phyloP scores from a whole-genome alignment of 1,140 invertebrate genomes.

The Tetramorium simillimum region DNA sequence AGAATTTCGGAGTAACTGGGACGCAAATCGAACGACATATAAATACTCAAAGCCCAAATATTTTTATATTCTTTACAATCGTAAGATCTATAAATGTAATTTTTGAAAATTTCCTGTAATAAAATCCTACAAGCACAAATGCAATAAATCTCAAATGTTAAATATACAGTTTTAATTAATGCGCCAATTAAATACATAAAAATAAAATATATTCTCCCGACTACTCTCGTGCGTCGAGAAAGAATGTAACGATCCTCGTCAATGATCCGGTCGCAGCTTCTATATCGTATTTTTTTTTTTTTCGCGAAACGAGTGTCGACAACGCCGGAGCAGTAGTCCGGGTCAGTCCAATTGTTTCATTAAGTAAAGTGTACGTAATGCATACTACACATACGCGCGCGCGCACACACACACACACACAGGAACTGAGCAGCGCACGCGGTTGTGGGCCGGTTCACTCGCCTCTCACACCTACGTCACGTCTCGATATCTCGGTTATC shows the following conservation, averaged over 20 bases:
- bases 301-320: slow-evolving; percentile 40
- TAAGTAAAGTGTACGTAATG: slow-evolving; percentile 54
- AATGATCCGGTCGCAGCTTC: slow-evolving; percentile 17
- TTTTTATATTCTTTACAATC: background rate
- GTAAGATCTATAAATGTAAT: too few species aligned
- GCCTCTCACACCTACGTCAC: slow-evolving; percentile 64
- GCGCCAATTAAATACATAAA: background rate
- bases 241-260: slow-evolving; percentile 12
- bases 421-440: background rate
- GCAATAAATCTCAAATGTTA: background rate
- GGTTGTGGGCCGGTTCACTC: slow-evolving; percentile 36
- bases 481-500: slow-evolving; percentile 71
- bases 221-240: background rate
- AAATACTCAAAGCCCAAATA: background rate
- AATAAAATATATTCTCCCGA: background rate
- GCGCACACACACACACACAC: background rate
- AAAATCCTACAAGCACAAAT: background rate
- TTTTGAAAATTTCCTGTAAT: background rate
- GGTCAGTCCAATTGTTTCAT: slow-evolving; percentile 58
- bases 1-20: background rate
- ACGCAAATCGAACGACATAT: background rate
- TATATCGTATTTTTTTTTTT: slow-evolving; percentile 36
- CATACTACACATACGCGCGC: too few species aligned
- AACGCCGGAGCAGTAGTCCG: slow-evolving; percentile 40
- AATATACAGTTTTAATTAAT: background rate